Conservation (phyloP, 2,888 invertebrate species). For the Sericinus montela region DNA sequence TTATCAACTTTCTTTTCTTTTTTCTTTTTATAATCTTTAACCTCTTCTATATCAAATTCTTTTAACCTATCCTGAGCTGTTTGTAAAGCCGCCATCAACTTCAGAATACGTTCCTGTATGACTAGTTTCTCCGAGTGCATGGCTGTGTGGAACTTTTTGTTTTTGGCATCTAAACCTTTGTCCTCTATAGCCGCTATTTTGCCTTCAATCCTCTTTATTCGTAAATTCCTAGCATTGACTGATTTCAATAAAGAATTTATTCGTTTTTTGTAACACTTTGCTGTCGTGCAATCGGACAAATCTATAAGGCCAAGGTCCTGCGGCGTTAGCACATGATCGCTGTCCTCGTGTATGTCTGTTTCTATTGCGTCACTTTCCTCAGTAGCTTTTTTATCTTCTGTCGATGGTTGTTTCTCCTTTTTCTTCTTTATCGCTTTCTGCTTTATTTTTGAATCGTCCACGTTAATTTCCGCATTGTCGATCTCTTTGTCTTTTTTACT, state of each 20-base stretch:
- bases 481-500: not conserved
- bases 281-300: constrained; percentile 46
- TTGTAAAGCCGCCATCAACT: constrained; percentile 41
- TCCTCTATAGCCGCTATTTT: constrained; percentile 56
- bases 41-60: constrained; percentile 30
- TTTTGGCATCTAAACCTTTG: constrained; percentile 44
- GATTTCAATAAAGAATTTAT: constrained; percentile 43
- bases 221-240: constrained; percentile 40
- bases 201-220: constrained; percentile 38
- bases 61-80: constrained; percentile 40
- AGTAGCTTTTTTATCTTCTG: constrained; percentile 23
- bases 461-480: constrained; percentile 10
- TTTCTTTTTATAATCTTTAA: constrained; percentile 28
- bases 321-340: constrained; percentile 41
- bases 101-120: constrained; percentile 41
- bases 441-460: constrained; percentile 2
- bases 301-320: constrained; percentile 51
- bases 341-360: constrained; percentile 50
- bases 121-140: constrained; percentile 54
- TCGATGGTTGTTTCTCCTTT: constrained; percentile 15
- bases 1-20: constrained; percentile 22
- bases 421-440: constrained; percentile 18
- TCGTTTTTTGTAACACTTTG: constrained; percentile 49
- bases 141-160: constrained; percentile 57
- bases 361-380: constrained; percentile 62